Conservation (phyloP, 2,888 invertebrate species). For the Pristionchus maxplancki region DNA sequence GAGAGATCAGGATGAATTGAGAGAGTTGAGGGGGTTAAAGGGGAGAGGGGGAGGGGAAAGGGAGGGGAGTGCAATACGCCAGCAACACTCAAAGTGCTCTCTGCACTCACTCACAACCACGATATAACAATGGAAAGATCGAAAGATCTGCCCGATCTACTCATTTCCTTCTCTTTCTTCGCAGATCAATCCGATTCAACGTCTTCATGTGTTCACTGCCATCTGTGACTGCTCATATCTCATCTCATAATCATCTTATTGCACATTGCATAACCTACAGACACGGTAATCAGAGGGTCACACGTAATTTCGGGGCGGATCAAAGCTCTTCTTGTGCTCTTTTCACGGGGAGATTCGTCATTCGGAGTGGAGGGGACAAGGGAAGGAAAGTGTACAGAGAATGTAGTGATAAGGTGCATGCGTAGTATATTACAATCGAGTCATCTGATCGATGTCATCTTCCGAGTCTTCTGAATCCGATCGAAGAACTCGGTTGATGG, state of each 20-base stretch:
- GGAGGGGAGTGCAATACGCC: slow-evolving; percentile 33
- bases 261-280: slow-evolving; percentile 36
- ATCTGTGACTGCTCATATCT: not conserved
- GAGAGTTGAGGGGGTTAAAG: slow-evolving; percentile 19
- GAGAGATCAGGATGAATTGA: not conserved
- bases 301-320: slow-evolving; percentile 36
- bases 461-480: slow-evolving; percentile 68
- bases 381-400: slow-evolving; percentile 11
- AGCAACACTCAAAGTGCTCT: slow-evolving; percentile 21
- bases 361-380: slow-evolving; percentile 6
- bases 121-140: slow-evolving; percentile 17
- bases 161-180: not conserved
- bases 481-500: slow-evolving; percentile 65
- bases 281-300: slow-evolving; percentile 2
- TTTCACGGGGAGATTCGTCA: slow-evolving; percentile 29
- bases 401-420: not conserved
- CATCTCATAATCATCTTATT: slow-evolving; percentile 21
- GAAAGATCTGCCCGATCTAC: not conserved
- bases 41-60: not conserved
- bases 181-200: not conserved
- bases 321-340: slow-evolving; percentile 27
- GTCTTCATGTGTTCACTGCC: not conserved
- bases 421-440: slow-evolving; percentile 55
- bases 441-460: slow-evolving; percentile 64
- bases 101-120: slow-evolving; percentile 40